These are phyloP conservation scores for Poeciliopsis turrubarensis DNA, from an alignment of 2,113 vertebrate genomes.

Conservation along the genomic window DNA sequence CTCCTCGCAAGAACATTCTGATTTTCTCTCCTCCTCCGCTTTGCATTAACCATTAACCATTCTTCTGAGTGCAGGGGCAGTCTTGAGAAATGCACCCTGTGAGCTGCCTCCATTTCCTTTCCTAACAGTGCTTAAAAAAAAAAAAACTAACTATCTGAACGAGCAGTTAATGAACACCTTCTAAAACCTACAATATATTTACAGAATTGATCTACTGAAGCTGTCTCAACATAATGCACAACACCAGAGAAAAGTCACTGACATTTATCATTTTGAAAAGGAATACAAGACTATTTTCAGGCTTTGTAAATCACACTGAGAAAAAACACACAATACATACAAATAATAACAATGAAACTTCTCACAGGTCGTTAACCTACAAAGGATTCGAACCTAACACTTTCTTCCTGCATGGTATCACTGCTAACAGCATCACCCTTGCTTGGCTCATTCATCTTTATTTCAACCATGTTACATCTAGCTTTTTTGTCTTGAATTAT, in stretches of 20 bases:
- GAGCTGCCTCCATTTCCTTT: neutral
- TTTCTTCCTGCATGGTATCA: too few species aligned
- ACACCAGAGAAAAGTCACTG: neutral
- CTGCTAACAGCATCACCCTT: too few species aligned
- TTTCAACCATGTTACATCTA: too few species aligned
- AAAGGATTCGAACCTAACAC: neutral
- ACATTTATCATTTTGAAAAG: neutral
- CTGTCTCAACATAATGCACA: neutral
- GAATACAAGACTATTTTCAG: too few species aligned
- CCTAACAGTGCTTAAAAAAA: slow-evolving; percentile 5
- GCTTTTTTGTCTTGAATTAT: too few species aligned
- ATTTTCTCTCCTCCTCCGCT: slow-evolving; percentile 27
- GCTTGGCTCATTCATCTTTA: too few species aligned
- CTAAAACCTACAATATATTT: neutral
- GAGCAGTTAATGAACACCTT: slow-evolving; percentile 30
- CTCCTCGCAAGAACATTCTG: slow-evolving; percentile 36
- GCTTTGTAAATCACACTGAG: neutral
- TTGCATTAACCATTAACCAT: slow-evolving; percentile 29
- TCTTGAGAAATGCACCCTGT: slow-evolving; percentile 21
- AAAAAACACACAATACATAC: neutral
- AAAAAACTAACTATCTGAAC: slow-evolving; percentile 15
- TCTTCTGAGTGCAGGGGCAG: slow-evolving; percentile 12
- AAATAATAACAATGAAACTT: neutral
- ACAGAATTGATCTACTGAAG: slow-evolving; percentile 19
- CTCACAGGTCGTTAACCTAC: neutral